Base-by-base conservation (phyloP, 2,888 invertebrate genomes). In the Biston betularia region DNA sequence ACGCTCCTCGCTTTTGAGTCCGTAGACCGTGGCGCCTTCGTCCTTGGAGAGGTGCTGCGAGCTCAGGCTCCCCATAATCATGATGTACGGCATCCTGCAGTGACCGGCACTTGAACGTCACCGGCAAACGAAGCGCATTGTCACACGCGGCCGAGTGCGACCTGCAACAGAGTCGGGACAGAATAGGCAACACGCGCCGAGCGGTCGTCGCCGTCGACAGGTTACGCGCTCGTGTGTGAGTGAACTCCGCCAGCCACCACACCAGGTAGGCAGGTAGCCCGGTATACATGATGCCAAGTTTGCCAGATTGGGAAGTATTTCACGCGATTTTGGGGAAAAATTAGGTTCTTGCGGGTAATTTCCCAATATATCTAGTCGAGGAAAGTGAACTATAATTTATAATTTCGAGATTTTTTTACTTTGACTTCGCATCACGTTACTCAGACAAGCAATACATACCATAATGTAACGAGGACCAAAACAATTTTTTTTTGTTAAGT, bases 31-130 rank as follows among this genome's bases (percentile, higher is more conserved):
- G 15, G 91, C 91, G 54, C 92, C 91, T 72, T 93, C 93, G 75
- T 92, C 92, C 76, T 91, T 93, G 6, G 90, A 90, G 5, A 94
- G 85, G 77, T 92, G 90, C 65, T 84, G 87, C 65, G 91, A 88
- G 70, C 88, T 91, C 33, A 94, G 84, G 79, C 89, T 89, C 54
- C 93, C 94, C 89, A 93, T 93, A 67, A 94, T 90, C 91, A 94
- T 93, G 61, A 94, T 88, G 78, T 94, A 94, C 72, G 94, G 94
- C 94, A 94, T 94, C 55, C 75, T 89, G 70, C 15, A 56, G 67
- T 44, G 61, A 69, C 57, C 63, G 44, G 12, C 46, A 60, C 73
- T 67, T 58, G 61, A 67, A 79, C 61, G 75, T 87, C 81, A 89
- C 82, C 81, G 80, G 68, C 63, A 72, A 75, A 79, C 79, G 71